Evolutionary conservation across 2,797 vertebrate species (phyloP).

Genomic region (Cyclura pinguis): DNA sequence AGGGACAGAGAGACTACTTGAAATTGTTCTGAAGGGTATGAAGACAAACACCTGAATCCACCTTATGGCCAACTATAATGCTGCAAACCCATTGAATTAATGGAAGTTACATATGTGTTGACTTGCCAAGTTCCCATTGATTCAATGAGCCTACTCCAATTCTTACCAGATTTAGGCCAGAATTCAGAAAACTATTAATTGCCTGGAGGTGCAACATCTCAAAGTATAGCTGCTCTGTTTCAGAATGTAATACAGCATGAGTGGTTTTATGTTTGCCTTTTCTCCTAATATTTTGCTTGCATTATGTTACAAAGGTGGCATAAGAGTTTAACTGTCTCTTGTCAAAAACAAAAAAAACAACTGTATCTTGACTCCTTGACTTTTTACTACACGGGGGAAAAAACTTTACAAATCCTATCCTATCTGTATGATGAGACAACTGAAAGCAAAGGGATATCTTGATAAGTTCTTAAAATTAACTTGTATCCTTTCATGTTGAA

Average conservation of each 20-base stretch:
- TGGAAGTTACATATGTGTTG: too few species aligned
- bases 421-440: background rate
- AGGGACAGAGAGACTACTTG: background rate
- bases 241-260: background rate
- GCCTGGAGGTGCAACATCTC: background rate
- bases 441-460: background rate
- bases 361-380: background rate
- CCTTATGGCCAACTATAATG: too few species aligned
- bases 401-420: background rate
- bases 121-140: too few species aligned
- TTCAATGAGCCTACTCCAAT: too few species aligned
- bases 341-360: background rate
- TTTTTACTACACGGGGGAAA: background rate
- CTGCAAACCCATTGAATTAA: too few species aligned
- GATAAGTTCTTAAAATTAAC: background rate
- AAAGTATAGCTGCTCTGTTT: background rate
- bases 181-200: background rate
- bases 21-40: background rate
- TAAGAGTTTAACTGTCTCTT: background rate
- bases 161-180: too few species aligned
- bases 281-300: background rate
- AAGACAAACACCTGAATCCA: too few species aligned
- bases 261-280: background rate
- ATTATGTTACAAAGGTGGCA: conserved; percentile 7
- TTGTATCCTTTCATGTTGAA: background rate